Base-by-base conservation (phyloP, 1,140 invertebrate genomes). In the Ostrea denselamellosa region DNA sequence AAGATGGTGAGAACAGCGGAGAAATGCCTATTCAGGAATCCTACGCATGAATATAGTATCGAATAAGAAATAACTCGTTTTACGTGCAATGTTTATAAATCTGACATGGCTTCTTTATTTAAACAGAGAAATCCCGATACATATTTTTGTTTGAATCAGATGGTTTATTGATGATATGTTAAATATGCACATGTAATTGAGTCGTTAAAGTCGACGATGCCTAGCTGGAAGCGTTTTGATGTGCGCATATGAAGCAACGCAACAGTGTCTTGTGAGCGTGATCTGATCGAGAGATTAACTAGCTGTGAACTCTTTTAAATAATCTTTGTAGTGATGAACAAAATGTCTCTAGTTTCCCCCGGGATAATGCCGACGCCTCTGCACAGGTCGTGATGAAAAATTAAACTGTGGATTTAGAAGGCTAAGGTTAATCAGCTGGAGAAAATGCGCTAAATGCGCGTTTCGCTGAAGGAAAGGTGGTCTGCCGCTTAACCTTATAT, bases 391-490 rank as follows among this genome's bases (percentile, higher is more conserved):
- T 14, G 28, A 77, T 77, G 68, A 77, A 77, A 77, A 77, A 77
- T 77, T 77, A 77, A 25, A 14, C 68, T 77, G 68, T 25, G 28
- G 68, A 77, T 77, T 77, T 28, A 22, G 9, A 28, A 14, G 68
- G 68, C 34, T 77, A 77, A 77, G 68, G 68, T 25, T 77, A 77
- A 77, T 77, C 68, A 34, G 68, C 28, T 34, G 68, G 12, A 77
- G 34, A 77, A 77, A 77, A 34, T 28, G 68, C 25, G 68, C 28
- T 77, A 77, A 77, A 77, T 10, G 25, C 28, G 28, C 28, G 68
- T 28, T 10, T 8, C 28, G 68, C 68, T 77, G 2, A 77, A 8
- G 68, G 68, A 14, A 25, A 34, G 14, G 25, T 12, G 68, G 12
- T 62, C 56, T 77, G 68, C 28, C 28, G 25, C 25, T 14, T 77